Conservation (phyloP, 2,797 vertebrate genomes). For the Poecilia velifera region DNA sequence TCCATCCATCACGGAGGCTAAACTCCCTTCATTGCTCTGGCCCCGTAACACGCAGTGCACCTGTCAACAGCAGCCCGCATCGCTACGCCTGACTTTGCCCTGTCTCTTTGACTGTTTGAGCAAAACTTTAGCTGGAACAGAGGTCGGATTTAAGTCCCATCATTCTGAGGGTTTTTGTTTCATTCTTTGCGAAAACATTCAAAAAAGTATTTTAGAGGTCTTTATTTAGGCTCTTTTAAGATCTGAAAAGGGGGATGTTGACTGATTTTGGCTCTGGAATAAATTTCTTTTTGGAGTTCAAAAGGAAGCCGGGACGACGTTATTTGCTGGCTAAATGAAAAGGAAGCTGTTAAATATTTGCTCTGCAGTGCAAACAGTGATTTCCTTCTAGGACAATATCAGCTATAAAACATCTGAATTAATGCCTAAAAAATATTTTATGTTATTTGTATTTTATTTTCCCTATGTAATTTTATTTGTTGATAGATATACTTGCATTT, state of each 20-base stretch:
- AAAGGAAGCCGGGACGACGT: background rate
- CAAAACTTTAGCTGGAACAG: conserved; percentile 42
- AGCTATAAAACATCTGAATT: background rate
- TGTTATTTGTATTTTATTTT: background rate
- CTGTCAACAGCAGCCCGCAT: conserved; percentile 44
- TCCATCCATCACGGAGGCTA: conserved; percentile 68
- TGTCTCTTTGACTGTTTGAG: conserved; percentile 36
- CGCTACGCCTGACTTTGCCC: conserved; percentile 60
- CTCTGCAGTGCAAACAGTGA: background rate
- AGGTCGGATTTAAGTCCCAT: background rate
- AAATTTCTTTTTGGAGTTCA: background rate
- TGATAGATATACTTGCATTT: background rate
- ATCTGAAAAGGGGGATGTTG: background rate
- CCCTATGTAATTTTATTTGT: background rate
- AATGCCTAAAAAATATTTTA: background rate
- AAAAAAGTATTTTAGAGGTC: background rate
- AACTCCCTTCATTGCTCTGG: conserved; percentile 64
- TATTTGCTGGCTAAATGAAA: background rate
- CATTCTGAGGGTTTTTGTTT: background rate
- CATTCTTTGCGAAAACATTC: background rate
- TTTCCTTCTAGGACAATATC: background rate
- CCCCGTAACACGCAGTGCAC: conserved; percentile 54
- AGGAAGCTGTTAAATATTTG: background rate
- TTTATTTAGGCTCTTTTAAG: background rate
- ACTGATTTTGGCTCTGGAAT: background rate